Evolutionary conservation across 2,113 vertebrate genomes (phyloP), one percentile per base, ranked within the genome.

Genomic region (Daphoenositta chrysoptera): DNA sequence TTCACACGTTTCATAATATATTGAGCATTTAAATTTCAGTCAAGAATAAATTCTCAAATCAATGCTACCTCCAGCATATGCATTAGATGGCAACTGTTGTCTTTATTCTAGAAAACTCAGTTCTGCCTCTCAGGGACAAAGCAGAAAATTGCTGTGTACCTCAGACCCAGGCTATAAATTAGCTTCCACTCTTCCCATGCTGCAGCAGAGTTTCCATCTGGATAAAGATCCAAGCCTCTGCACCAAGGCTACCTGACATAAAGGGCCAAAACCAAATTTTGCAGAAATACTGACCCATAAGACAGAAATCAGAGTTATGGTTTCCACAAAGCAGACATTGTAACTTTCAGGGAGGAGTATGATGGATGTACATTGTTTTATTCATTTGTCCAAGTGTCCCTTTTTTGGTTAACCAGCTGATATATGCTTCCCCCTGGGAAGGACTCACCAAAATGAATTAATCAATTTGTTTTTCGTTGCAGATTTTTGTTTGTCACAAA

Each of bases 401-500:
- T 31, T 64, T 68, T 84, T 77, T 80, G 30, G 39, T 66, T 77
- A 83, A 45, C 11, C 54, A 88, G 20, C 35, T 76, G 40, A 45
- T 65, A 50, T 5, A 65, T 56, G 40, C 30, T 80, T 93, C 81
- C 37, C 64, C 40, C 48, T 11, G 10, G 35, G 75, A 94, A 83
- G 16, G 30, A 58, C 64, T 94, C 60, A 63, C 39, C 45, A 50
- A 94, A 92, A 91, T 47, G 40, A 89, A 92, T 80, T 30, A 75
- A 91, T 83, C 18, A 44, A 83, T 84, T 63, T 92, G 48, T 57
- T 83, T 93, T 72, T 64, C 54, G 6, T 72, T 78, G 91, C 80
- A 78, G 73, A 87, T 89, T 92, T 87, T 53, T 90, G 63, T 91
- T 92, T 94, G 70, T 57, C 60, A 71, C 77, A 85, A 91, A 95